phyloP scores from a whole-genome alignment of 2,113 vertebrate genomes.

The Xiphorhynchus elegans region DNA sequence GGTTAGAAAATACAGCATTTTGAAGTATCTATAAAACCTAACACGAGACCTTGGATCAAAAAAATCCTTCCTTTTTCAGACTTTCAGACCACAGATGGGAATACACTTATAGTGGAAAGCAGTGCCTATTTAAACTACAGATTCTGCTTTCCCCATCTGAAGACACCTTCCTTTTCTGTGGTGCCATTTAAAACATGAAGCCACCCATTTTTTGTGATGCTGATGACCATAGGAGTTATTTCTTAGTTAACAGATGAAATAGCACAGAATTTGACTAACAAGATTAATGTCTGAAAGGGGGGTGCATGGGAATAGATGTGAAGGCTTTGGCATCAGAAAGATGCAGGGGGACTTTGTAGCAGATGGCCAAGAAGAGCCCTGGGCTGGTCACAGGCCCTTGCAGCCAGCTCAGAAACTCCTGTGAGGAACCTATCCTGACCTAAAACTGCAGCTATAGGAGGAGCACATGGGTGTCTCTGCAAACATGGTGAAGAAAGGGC shows the following conservation, averaged over 20 bases:
- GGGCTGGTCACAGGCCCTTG: neutral
- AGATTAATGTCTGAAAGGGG: neutral
- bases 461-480: neutral
- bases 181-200: neutral
- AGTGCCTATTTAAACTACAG: neutral
- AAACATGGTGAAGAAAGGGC: neutral
- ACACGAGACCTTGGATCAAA: neutral
- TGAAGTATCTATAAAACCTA: neutral
- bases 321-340: neutral
- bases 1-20: neutral
- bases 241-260: neutral
- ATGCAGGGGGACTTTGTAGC: neutral
- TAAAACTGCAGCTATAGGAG: neutral
- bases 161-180: neutral
- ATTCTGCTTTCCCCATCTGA: neutral
- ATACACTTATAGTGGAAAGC: neutral
- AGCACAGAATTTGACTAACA: neutral
- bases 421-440: neutral
- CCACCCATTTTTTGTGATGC: neutral
- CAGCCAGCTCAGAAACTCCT: neutral
- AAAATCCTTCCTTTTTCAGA: neutral
- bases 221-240: neutral
- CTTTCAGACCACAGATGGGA: neutral
- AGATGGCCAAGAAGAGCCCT: neutral
- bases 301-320: neutral